A percentile compares a stretch with the other conserved stretches of the same genome.
These are phyloP conservation scores for Tyria jacobaeae DNA, from an alignment of 2,888 invertebrate genomes.

Conservation along the genomic window DNA sequence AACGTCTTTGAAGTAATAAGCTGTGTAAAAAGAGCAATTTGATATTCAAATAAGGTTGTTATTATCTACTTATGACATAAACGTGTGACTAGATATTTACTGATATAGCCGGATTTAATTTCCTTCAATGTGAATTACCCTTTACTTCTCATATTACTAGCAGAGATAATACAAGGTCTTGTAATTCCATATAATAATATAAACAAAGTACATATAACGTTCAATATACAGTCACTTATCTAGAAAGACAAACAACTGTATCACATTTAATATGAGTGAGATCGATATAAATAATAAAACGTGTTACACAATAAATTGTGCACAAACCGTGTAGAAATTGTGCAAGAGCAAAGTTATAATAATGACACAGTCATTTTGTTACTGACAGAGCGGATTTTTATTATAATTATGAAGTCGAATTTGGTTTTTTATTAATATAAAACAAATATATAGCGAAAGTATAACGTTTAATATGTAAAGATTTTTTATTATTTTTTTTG, in stretches of 20 bases:
- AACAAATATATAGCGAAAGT: too few species aligned
- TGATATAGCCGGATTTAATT: slow-evolving; percentile 25
- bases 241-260: slow-evolving; percentile 20
- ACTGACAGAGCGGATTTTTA: background rate
- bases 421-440: too few species aligned
- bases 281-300: background rate
- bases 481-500: too few species aligned
- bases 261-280: slow-evolving; percentile 36
- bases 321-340: background rate
- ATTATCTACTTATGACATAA: slow-evolving; percentile 11
- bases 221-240: slow-evolving; percentile 38
- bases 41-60: background rate
- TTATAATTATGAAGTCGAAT: too few species aligned
- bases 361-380: background rate
- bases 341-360: background rate
- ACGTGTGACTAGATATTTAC: slow-evolving; percentile 21
- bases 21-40: background rate
- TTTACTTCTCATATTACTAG: slow-evolving; percentile 22
- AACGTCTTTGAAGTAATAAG: background rate
- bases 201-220: slow-evolving; percentile 30
- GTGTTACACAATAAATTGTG: background rate
- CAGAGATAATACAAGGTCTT: slow-evolving; percentile 23
- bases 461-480: too few species aligned
- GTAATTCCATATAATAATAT: slow-evolving; percentile 44
- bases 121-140: slow-evolving; percentile 34